Base-by-base conservation (phyloP, 2,888 invertebrate genomes). In the Orchesella flavescens region DNA sequence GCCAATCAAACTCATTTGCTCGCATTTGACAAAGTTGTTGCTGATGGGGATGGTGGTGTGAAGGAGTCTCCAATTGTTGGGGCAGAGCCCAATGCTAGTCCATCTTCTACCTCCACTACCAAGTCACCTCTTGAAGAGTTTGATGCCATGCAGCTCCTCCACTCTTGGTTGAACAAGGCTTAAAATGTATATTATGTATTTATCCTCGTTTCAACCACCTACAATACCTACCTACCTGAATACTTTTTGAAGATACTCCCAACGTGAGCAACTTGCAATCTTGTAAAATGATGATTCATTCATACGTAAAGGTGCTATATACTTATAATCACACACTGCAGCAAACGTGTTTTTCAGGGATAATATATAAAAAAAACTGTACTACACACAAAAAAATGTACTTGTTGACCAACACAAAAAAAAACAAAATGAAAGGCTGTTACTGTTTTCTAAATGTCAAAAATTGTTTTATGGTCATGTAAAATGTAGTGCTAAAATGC, bases 111-210 rank as follows among this genome's bases (percentile, higher is more conserved):
- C 46, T 63, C 85, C n/a, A 80, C 87, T 23, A 84, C 85, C 44
- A 85, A 85, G 57, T 87, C 87, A 53, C 87, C 87, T 53, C 83
- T 88, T 21, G 84, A 87, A 78, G 84, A 87, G 23, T 88, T 88
- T 72, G 88, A 88, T 76, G 87, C 88, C 43, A 84, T 88, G 84
- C 85, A 88, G 83, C 85, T 88, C 43, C 80, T 88, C 17, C 88
- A 88, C 59, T 86, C 85, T 65, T 88, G 88, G 88, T 86, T 88
- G 57, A 80, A 80, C 49, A 84, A 86, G 75, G 71, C 86, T 13
- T 84, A 75, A 71, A 68, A 43, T 23, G 44, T 21, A 24, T 24
- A 61, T 53, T 10, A n/a, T 4, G 3, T 34, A 4, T 34, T 34
- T 34, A n/a, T n/a, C n/a, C n/a, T n/a, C n/a, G n/a, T n/a, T n/a